Evolutionary conservation across 2,888 invertebrate genomes (phyloP).

Genomic region (Nemoura dubitans): DNA sequence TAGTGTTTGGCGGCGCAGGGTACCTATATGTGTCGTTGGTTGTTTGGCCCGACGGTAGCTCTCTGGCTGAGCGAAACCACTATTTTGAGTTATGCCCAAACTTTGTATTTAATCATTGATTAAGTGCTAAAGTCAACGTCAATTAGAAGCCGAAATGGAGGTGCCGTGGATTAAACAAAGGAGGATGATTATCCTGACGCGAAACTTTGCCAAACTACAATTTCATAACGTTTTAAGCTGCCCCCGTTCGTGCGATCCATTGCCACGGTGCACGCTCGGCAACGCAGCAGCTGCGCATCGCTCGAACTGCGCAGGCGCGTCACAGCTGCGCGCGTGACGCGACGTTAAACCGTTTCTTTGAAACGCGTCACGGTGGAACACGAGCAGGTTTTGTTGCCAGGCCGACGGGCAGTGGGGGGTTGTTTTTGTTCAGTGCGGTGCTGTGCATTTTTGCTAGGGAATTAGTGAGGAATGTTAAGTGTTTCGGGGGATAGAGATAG

Average conservation of each 20-base stretch:
- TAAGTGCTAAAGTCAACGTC: neutral
- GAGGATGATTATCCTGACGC: neutral
- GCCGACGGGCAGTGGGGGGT: too few species aligned
- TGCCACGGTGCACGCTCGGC: neutral
- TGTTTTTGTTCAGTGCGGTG: too few species aligned
- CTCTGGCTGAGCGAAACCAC: neutral
- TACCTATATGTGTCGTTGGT: neutral
- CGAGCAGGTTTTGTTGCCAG: too few species aligned
- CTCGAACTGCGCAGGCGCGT: neutral
- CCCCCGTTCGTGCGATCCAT: neutral
- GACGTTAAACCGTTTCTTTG: too few species aligned
- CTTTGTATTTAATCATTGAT: constrained; percentile 12
- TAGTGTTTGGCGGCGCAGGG: neutral
- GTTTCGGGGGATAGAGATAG: too few species aligned
- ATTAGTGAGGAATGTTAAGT: too few species aligned
- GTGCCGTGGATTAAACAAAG: neutral
- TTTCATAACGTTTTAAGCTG: neutral
- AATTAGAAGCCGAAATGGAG: neutral
- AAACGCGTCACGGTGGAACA: too few species aligned
- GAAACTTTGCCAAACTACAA: neutral
- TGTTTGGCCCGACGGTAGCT: neutral
- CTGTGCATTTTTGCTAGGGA: too few species aligned
- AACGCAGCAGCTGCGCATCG: neutral
- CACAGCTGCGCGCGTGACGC: too few species aligned
- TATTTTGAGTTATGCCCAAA: neutral